Evolutionary conservation across 2,113 vertebrate genomes (phyloP).

Genomic region (Syrrhaptes paradoxus): DNA sequence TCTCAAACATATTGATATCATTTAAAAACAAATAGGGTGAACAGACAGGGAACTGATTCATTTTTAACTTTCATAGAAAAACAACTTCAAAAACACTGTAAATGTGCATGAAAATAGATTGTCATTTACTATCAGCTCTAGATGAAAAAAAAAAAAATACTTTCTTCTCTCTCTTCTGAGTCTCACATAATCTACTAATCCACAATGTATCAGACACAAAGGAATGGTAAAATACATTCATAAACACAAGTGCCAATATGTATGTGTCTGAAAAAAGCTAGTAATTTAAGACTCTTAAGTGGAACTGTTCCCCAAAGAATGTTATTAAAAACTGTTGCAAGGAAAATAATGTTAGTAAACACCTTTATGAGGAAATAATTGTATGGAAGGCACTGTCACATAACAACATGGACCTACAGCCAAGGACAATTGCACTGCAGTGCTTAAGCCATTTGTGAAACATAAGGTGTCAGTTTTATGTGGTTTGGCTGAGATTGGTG

Average conservation of each 20-base stretch:
- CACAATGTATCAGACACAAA: background rate
- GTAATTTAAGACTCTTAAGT: conserved; percentile 37
- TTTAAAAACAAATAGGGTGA: conserved; percentile 22
- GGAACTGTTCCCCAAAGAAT: background rate
- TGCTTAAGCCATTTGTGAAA: conserved; percentile 4
- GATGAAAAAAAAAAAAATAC: background rate
- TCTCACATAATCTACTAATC: background rate
- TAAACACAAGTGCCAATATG: conserved; percentile 22
- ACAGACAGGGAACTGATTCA: background rate
- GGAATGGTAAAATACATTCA: conserved; percentile 8
- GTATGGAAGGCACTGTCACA: background rate
- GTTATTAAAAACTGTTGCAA: conserved; percentile 14
- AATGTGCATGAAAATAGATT: conserved; percentile 35
- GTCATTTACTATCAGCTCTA: conserved; percentile 13
- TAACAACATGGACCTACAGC: conserved; percentile 18
- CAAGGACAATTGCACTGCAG: conserved; percentile 37
- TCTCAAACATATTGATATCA: background rate
- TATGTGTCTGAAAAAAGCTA: background rate
- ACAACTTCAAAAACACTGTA: background rate
- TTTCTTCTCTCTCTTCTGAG: background rate
- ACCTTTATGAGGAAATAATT: conserved; percentile 36
- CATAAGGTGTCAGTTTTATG: conserved; percentile 12
- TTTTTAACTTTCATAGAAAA: conserved; percentile 20
- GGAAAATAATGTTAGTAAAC: conserved; percentile 28
- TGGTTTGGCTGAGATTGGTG: background rate